Base-by-base conservation (phyloP, 64 coral and sea anemone genomes). In the Montipora capricornis region DNA sequence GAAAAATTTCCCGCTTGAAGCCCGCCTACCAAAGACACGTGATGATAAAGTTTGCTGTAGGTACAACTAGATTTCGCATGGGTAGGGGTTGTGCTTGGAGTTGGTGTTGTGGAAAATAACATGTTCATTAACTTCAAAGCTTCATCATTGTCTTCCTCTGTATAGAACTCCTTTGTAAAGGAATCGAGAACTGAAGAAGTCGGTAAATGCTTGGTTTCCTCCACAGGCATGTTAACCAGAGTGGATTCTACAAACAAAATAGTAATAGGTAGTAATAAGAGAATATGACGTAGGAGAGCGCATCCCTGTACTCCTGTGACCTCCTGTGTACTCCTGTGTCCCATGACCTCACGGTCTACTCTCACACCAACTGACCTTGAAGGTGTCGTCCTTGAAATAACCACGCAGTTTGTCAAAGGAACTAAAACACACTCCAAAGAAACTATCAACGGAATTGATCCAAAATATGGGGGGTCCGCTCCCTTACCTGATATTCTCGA, bases 1-100 rank as follows among this genome's bases (percentile, higher is more conserved):
- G 74, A 80, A 53, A 99, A 99, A 15, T 84, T 51, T 60, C 98
- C 98, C 16, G 98, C 95, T 0, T 76, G 84, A 6, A 99, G 85
- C 4, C 98, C 98, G 19, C 95, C 98, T n/a, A 85, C 88, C 13
- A 99, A 78, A 6, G 98, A 96, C 58, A 94, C 89, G 80, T 96
- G 92, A 44, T 71, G 90, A 22, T 96, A 99, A 1, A 93, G 87
- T 13, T 93, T 87, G 74, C 98, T 94, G 58, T 96, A 89, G 46
- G 53, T 77, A 75, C 96, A 98, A 17, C 77, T 77, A 49, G 92
- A 24, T 68, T 70, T 20, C n/a, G 66, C 7, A 2, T 44, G 82
- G 5, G 47, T 16, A 6, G 46, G 6, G 17, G 64, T 86, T 12
- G 45, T 49, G 4, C 44, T 22, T 86, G 3, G 44, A 71, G 82